Conservation (phyloP, 2,113 vertebrate species). For the Gobio gobio region DNA sequence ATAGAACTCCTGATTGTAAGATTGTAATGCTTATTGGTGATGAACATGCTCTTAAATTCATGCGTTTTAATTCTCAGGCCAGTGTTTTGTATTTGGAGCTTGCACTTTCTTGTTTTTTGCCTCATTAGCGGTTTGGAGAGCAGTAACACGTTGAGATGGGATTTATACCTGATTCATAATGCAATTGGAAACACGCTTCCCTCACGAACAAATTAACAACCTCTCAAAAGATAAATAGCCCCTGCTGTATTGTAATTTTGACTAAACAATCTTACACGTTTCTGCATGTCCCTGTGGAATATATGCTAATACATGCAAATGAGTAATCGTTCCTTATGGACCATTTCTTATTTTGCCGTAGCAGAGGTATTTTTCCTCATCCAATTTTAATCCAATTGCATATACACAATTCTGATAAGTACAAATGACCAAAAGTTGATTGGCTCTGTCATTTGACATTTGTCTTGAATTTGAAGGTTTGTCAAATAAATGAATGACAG, state of each 20-base stretch:
- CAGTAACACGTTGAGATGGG: slow-evolving; percentile 71
- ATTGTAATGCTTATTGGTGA: slow-evolving; percentile 2
- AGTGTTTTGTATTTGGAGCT: slow-evolving; percentile 62
- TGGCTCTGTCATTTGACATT: background rate
- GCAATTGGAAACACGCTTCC: slow-evolving; percentile 75
- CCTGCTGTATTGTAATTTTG: slow-evolving; percentile 77
- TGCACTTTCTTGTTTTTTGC: slow-evolving; percentile 63
- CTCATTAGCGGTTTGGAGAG: slow-evolving; percentile 72
- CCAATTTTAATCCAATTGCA: background rate
- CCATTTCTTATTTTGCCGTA: slow-evolving; percentile 19
- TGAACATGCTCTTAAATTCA: slow-evolving; percentile 50
- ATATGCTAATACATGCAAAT: slow-evolving; percentile 74
- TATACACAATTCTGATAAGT: background rate
- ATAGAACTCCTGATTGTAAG: background rate
- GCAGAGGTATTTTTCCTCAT: slow-evolving; percentile 19
- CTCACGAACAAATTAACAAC: slow-evolving; percentile 78
- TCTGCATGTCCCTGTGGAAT: slow-evolving; percentile 61
- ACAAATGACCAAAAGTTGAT: slow-evolving; percentile 25
- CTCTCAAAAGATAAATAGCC: slow-evolving; percentile 80
- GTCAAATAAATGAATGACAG: background rate
- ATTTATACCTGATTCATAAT: slow-evolving; percentile 75
- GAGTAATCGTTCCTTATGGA: slow-evolving; percentile 58
- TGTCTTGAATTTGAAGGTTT: background rate
- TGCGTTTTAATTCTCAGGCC: slow-evolving; percentile 68
- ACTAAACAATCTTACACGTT: slow-evolving; percentile 75